These are phyloP conservation scores for Eptesicus fuscus DNA, from an alignment of 2,113 vertebrate species.

Conservation along the genomic window DNA sequence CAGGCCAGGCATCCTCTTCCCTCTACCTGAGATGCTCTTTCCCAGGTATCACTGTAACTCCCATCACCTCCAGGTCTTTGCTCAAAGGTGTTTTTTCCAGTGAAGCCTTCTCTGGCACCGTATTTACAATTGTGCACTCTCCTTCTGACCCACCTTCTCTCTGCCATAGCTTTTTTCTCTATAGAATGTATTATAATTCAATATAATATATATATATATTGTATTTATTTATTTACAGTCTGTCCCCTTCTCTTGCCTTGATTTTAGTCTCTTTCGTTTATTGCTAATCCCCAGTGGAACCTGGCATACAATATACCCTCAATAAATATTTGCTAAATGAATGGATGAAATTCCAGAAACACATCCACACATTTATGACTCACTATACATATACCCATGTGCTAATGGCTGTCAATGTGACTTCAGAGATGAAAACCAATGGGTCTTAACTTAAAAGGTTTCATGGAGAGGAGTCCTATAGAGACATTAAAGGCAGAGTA, in stretches of 20 bases:
- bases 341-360: background rate
- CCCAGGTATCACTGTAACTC: no score
- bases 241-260: background rate
- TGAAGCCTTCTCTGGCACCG: background rate
- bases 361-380: background rate
- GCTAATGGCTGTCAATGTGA: background rate
- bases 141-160: background rate
- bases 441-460: background rate
- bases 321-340: background rate
- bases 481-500: background rate
- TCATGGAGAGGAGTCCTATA: background rate
- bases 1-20: background rate
- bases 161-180: background rate
- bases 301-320: background rate
- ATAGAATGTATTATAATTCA: background rate
- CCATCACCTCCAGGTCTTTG: background rate
- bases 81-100: background rate
- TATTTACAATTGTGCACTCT: background rate
- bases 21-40: background rate
- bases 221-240: background rate
- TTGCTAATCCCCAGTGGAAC: background rate
- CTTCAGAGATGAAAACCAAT: background rate
- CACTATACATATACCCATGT: background rate
- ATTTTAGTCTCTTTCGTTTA: background rate
- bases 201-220: rapidly evolving